Conservation (phyloP, 2,797 vertebrate genomes). For the Apogon talboti region DNA sequence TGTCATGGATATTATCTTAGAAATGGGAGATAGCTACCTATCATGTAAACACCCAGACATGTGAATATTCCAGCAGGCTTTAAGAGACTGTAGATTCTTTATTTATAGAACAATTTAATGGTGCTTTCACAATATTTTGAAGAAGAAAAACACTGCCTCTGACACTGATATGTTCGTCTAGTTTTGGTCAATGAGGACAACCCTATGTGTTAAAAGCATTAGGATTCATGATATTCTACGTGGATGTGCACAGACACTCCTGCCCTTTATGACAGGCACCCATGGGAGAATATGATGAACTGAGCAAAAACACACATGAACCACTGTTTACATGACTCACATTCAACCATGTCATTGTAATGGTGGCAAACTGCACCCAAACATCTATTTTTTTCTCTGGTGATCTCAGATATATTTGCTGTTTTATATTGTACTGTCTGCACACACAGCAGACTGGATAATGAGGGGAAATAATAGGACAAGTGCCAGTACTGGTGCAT, state of each 20-base stretch:
- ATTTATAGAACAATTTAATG: too few species aligned
- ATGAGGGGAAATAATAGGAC: constrained; percentile 43
- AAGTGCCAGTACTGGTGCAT: constrained; percentile 15
- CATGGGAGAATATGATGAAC: background rate
- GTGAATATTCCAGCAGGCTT: too few species aligned
- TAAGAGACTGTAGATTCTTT: too few species aligned
- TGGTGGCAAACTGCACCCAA: constrained; percentile 44
- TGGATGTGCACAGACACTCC: background rate
- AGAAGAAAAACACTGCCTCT: too few species aligned
- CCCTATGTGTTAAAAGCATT: constrained; percentile 5
- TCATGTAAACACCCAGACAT: too few species aligned
- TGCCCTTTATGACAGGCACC: constrained; percentile 5
- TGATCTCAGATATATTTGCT: constrained; percentile 6
- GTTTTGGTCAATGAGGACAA: too few species aligned
- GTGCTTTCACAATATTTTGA: too few species aligned
- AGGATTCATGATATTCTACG: background rate
- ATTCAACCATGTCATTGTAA: constrained; percentile 34
- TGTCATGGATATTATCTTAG: too few species aligned
- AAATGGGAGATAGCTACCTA: too few species aligned
- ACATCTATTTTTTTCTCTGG: constrained; percentile 44
- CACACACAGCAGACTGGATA: constrained; percentile 45
- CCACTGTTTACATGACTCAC: background rate
- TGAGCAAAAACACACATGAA: constrained; percentile 19
- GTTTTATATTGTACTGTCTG: constrained; percentile 31
- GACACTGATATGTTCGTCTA: too few species aligned